Base-by-base conservation (phyloP, 1,140 invertebrate species). In the Microplitis mediator region DNA sequence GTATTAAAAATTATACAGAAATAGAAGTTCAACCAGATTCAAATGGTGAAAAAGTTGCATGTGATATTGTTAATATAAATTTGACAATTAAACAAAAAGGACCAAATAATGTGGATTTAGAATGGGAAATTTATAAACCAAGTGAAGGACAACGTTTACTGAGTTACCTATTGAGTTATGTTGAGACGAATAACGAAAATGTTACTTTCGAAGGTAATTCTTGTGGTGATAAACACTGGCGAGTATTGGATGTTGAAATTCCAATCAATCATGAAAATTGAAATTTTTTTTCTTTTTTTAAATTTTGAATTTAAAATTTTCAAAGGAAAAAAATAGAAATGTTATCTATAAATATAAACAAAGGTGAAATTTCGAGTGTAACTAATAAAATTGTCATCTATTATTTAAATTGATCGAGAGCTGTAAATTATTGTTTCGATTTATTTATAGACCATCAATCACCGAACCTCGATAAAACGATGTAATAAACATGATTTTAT, bases 21-120 rank as follows among this genome's bases (percentile, higher is more conserved):
- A 75, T 82, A 23, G 91, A 92, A 77, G 89, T 93, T 2, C 90
- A 90, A 3, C 75, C 76, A 0, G 82, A 83, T 39, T 90, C 92
- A 0, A 95, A 95, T 81, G 94, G 93, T 60, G 91, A 93, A 69
- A 91, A 90, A 81, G 89, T 89, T 1, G 88, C 91, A n/a, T 94
- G 93, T 85, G 84, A 89, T 62, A 84, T 88, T 4, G 77, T 83
- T 1, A 81, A 85, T 36, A 81, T 90, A 50, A 82, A 87, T 9
- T 83, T 90, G 6, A 80, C 80, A 6, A 79, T 92, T 6, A 75
- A 77, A 4, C 75, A 88, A 14, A 76, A 80, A 4, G 80, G 82
- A 0, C 80, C 84, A 0, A 81, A 82, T 13, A 82, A 74, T 39
- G 88, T 84, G 0, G 74, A 83, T 5, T 76, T 91, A 2, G 69